A percentile compares a stretch with the other conserved stretches of the same genome.
phyloP scores from a whole-genome alignment of 2,797 vertebrate genomes.

The Gallinago nigripennis region DNA sequence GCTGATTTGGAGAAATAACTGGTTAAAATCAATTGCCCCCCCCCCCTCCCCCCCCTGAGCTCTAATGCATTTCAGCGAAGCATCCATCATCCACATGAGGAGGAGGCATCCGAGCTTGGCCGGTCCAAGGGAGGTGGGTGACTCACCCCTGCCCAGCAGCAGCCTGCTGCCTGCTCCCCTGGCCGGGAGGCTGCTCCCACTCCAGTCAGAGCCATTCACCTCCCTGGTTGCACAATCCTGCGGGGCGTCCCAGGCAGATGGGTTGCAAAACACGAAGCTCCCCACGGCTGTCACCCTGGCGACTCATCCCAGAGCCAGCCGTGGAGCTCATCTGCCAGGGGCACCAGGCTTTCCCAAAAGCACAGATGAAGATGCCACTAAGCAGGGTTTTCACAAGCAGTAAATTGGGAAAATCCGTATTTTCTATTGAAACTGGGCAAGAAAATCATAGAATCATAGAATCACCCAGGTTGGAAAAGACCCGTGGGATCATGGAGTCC shows the following conservation, averaged over 20 bases:
- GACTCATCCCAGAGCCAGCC: neutral
- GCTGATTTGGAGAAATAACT: neutral
- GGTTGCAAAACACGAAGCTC: neutral
- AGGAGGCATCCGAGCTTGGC: accelerated
- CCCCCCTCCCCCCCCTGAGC: neutral
- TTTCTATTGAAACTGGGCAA: neutral
- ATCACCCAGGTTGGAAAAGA: too few species aligned
- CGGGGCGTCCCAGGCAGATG: accelerated
- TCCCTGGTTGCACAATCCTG: neutral
- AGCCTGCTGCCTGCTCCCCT: neutral
- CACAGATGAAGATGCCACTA: neutral
- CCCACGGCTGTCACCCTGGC: accelerated
- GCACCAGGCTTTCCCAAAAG: neutral
- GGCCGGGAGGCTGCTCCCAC: neutral
- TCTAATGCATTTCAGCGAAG: neutral
- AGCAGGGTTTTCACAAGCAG: neutral
- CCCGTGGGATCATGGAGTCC: too few species aligned
- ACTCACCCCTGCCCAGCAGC: neutral
- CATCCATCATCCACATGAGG: neutral
- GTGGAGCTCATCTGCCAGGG: neutral
- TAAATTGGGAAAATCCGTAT: neutral
- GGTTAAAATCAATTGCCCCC: neutral
- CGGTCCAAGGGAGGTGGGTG: neutral
- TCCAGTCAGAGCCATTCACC: neutral
- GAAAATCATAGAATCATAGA: neutral